Evolutionary conservation across 2,113 vertebrate genomes (phyloP), one percentile per base, ranked within the genome.

Genomic region (Manacus vitellinus): DNA sequence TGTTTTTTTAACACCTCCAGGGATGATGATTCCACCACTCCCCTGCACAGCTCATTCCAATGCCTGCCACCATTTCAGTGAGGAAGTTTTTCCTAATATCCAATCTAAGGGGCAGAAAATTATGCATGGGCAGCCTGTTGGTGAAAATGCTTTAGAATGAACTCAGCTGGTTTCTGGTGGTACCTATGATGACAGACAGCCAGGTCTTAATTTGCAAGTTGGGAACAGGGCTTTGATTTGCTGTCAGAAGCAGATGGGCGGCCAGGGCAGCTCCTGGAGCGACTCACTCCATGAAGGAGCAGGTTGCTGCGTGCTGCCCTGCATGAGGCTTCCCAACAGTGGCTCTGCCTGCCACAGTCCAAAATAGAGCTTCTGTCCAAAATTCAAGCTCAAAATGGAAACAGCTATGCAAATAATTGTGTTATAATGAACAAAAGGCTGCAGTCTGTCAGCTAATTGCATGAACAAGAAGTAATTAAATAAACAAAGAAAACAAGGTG

Each of bases 391-490:
- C 55, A 30, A 66, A 75, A 47, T 84, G 70, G 77, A 73, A 94
- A 80, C 68, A 63, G 61, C 85, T 91, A 70, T 95, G 95, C 93
- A 96, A 95, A 88, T 88, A 94, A 88, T 67, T 51, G 10, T 70
- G 79, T 93, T 86, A 63, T 61, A 72, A 88, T 76, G 71, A 94
- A 83, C 52, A 62, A 94, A 95, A 92, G 59, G 39, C 94, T 91
- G 49, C 84, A 74, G 35, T 77, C 83, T 84, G 70, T 58, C 78
- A n/a, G 46, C 46, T 95, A 91, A 95, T 89, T 90, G 67, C 63
- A 75, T 93, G 94, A 94, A 88, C 51, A 88, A 90, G 92, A 24
- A 83, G 89, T 93, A 90, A 96, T 97, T 92, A 88, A 93, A 85
- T 91, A 94, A 93, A 78, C 74, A 89, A 79, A 70, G 63, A 66